Conservation (phyloP, 2,113 vertebrate genomes). For the Chelonoidis abingdonii region DNA sequence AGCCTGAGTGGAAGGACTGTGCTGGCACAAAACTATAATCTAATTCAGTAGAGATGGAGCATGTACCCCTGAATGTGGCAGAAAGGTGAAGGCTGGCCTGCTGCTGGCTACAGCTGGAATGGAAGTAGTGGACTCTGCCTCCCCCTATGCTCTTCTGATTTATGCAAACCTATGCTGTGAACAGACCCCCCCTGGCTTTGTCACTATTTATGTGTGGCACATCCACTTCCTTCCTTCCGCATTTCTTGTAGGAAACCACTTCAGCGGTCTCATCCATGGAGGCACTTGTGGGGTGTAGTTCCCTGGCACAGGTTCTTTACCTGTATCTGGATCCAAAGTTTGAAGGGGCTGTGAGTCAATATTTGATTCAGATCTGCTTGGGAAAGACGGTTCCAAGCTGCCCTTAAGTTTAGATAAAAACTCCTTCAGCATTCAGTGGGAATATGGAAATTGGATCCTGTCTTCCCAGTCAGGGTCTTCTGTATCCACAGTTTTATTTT, state of each 20-base stretch:
- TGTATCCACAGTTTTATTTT: conserved; percentile 15
- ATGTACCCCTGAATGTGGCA: too few relatives aligned
- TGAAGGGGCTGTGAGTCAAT: conserved; percentile 49
- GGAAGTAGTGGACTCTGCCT: not conserved
- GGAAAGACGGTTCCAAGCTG: not conserved
- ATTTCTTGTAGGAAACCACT: not conserved
- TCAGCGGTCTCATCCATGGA: not conserved
- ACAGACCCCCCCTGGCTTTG: not conserved
- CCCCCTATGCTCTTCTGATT: not conserved
- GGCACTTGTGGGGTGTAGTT: not conserved
- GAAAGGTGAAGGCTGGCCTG: not conserved
- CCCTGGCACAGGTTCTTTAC: not conserved
- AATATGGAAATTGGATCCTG: not conserved
- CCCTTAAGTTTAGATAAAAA: not conserved
- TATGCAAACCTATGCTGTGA: not conserved
- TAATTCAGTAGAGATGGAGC: not conserved
- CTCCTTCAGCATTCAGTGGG: conserved; percentile 16
- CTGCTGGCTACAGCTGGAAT: not conserved
- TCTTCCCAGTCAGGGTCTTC: conserved; percentile 50
- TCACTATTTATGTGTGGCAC: not conserved
- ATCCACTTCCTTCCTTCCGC: not conserved
- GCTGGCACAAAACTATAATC: not conserved
- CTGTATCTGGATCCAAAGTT: not conserved
- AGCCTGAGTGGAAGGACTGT: rapidly evolving
- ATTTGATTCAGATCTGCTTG: not conserved